These are phyloP conservation scores for Etheostoma spectabile DNA, from an alignment of 2,113 vertebrate genomes.

Conservation along the genomic window DNA sequence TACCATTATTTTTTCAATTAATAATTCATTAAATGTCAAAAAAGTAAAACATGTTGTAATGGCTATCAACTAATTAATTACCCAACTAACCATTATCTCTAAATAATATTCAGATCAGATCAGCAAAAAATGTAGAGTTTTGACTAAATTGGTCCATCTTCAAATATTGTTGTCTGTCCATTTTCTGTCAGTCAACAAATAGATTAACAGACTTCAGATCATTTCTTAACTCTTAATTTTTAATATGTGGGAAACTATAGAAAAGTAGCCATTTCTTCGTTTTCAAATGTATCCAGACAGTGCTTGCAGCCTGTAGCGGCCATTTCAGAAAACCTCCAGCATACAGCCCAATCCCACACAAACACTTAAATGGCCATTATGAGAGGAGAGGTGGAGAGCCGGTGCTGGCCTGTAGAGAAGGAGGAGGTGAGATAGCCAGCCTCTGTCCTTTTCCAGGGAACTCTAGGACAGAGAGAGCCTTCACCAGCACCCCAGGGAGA, in stretches of 20 bases:
- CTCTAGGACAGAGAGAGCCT: conserved; percentile 72
- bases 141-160: not conserved
- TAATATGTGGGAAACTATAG: not conserved
- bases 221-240: not conserved
- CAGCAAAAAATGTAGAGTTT: too few relatives aligned
- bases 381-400: conserved; percentile 49
- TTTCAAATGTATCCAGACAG: conserved; percentile 6
- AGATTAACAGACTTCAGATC: not conserved
- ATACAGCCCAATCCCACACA: conserved; percentile 55
- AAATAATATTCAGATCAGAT: not conserved
- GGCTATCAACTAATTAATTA: not conserved
- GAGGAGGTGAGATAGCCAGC: conserved; percentile 49
- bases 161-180: not conserved
- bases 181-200: not conserved
- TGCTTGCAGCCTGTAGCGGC: conserved; percentile 15
- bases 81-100: not conserved
- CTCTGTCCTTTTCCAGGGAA: conserved; percentile 73
- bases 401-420: conserved; percentile 28
- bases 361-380: conserved; percentile 63
- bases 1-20: not conserved
- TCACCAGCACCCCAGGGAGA: conserved; percentile 74
- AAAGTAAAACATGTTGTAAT: not conserved
- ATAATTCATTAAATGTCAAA: not conserved
- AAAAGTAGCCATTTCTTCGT: not conserved
- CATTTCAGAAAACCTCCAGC: conserved; percentile 57